Conservation (phyloP, 2,888 invertebrate species). For the Pheosia gnoma region DNA sequence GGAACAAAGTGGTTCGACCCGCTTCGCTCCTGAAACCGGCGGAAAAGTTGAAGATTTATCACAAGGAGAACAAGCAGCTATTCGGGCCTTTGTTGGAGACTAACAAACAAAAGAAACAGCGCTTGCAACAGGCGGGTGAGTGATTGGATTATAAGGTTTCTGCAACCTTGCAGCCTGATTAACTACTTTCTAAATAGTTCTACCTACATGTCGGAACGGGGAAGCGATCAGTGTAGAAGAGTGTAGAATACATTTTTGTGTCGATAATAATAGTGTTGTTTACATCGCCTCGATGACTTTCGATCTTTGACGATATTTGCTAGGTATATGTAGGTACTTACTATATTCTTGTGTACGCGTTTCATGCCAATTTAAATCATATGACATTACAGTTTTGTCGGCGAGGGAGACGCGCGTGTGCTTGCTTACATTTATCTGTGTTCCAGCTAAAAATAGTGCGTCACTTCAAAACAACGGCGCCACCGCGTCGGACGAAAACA, state of each 20-base stretch:
- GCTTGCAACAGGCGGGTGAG: slow-evolving; percentile 68
- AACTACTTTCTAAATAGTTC: slow-evolving; percentile 47
- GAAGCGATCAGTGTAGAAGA: slow-evolving; percentile 8
- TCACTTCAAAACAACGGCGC: slow-evolving; percentile 72
- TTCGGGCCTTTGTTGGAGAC: slow-evolving; percentile 81
- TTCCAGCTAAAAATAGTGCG: slow-evolving; percentile 77
- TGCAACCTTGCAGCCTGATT: slow-evolving; percentile 54
- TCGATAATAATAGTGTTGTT: slow-evolving; percentile 36
- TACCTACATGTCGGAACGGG: not conserved
- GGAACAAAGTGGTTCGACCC: slow-evolving; percentile 72
- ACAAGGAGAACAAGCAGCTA: slow-evolving; percentile 77
- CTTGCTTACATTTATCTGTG: slow-evolving; percentile 57
- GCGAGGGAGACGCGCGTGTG: slow-evolving; percentile 58
- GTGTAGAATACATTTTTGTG: slow-evolving; percentile 5
- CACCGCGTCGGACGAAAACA: slow-evolving; percentile 52
- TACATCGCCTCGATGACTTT: slow-evolving; percentile 48
- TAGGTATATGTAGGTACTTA: slow-evolving; percentile 17
- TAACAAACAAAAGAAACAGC: slow-evolving; percentile 70
- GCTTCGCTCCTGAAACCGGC: slow-evolving; percentile 73
- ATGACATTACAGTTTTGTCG: slow-evolving; percentile 72
- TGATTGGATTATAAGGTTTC: slow-evolving; percentile 50
- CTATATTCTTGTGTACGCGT: slow-evolving; percentile 25
- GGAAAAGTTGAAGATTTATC: slow-evolving; percentile 72
- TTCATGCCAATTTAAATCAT: slow-evolving; percentile 71
- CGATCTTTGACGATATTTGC: slow-evolving; percentile 26